These are phyloP conservation scores for Ascaphus truei DNA, from an alignment of 2,113 vertebrate species.

Conservation along the genomic window DNA sequence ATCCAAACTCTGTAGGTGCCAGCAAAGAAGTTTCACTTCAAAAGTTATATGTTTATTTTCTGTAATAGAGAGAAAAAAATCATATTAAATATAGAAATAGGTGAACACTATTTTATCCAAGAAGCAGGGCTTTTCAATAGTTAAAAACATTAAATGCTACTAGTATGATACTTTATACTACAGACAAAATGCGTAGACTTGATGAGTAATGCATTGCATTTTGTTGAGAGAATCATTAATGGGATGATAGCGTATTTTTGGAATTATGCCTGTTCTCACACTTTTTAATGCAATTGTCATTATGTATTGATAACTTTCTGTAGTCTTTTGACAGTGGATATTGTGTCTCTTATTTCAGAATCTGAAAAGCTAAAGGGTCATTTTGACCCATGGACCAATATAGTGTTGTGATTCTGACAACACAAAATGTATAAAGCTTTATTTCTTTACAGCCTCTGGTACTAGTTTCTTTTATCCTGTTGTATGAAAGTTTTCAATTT, in stretches of 20 bases:
- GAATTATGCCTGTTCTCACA: slow-evolving; percentile 31
- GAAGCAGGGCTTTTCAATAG: background rate
- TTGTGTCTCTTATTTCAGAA: slow-evolving; percentile 30
- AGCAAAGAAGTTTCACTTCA: too few relatives aligned
- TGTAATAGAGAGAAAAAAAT: too few relatives aligned
- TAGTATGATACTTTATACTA: slow-evolving; percentile 13
- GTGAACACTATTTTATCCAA: slow-evolving; percentile 2
- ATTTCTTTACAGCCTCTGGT: slow-evolving; percentile 28
- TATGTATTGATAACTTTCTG: slow-evolving; percentile 33
- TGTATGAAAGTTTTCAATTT: slow-evolving; percentile 8
- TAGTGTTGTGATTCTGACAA: slow-evolving; percentile 32
- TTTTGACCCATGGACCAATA: slow-evolving; percentile 34
- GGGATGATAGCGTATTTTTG: slow-evolving; percentile 25
- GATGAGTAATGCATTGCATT: slow-evolving; percentile 27
- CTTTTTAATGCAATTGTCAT: slow-evolving; percentile 35
- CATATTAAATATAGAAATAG: too few relatives aligned
- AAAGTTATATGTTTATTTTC: too few relatives aligned
- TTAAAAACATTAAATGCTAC: background rate
- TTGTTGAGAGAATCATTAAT: slow-evolving; percentile 16
- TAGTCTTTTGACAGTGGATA: slow-evolving; percentile 26
- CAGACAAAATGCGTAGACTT: slow-evolving; percentile 27
- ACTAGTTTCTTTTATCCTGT: slow-evolving; percentile 25
- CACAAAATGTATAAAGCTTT: slow-evolving; percentile 33
- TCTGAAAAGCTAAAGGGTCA: slow-evolving; percentile 30
- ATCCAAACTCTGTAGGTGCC: too few relatives aligned